Evolutionary conservation across 2,797 vertebrate genomes (phyloP), one percentile per base, ranked within the genome.

Genomic region (Cygnus olor): DNA sequence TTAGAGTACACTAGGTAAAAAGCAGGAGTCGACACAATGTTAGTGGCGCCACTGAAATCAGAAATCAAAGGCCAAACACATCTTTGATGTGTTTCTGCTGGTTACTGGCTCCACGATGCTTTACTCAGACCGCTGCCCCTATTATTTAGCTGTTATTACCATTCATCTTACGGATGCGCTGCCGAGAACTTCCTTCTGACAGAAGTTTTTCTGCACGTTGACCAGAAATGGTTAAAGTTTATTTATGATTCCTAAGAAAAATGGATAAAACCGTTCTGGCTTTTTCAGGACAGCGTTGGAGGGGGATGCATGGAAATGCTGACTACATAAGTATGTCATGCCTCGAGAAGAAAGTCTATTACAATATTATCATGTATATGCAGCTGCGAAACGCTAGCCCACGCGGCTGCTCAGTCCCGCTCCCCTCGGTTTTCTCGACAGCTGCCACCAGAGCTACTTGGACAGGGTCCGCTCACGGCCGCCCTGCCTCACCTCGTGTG

Each of bases 171-270:
- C 0, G 8, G 49, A 66, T 8, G 11, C 6, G 10, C 36, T 64
- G 56, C 38, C 38, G 6, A 5, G 21, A 10, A 3, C 5, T n/a
- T 82, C 45, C 45, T 71, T 68, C 54, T 72, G 47, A 58, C 27
- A 27, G 11, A 74, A 45, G 15, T 54, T 69, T 58, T 4, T 7
- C 53, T 25, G 10, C 22, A 64, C 10, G 24, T 7, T 44, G 56
- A 64, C 61, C 44, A 25, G 38, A 86, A 82, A 5, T 4, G 4
- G 27, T 42, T 57, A 70, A 60, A n/a, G 32, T 57, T 91, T 77
- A 65, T 66, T 89, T 76, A 77, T 40, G 27, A 14, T 27, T 71
- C 51, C 51, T 64, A 76, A 28, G 38, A 85, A 92, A 88, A 92
- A 53, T 1, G 0, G 71, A 34, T 32, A 69, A 82, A 86, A 56